Conservation (phyloP, 2,888 invertebrate species). For the Meteorus colon region DNA sequence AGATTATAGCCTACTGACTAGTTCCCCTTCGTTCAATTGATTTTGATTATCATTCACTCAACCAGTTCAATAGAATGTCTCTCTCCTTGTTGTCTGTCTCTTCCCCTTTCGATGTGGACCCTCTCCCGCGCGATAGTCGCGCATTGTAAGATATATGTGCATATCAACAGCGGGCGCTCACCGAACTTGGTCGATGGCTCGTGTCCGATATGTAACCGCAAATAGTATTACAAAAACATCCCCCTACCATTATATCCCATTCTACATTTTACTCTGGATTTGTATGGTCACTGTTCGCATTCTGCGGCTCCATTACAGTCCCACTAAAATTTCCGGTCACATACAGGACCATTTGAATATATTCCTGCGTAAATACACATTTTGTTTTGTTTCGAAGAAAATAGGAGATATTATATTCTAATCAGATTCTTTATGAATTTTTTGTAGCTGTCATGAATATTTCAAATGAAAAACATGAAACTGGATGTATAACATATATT, state of each 20-base stretch:
- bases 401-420: too few relatives aligned
- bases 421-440: too few relatives aligned
- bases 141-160: background rate
- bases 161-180: background rate
- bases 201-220: constrained; percentile 28
- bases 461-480: too few relatives aligned
- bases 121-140: background rate
- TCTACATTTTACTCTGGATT: background rate
- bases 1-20: background rate
- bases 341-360: background rate
- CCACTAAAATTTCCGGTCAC: background rate
- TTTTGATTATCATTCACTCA: constrained; percentile 14
- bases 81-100: background rate
- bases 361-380: too few relatives aligned
- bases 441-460: too few relatives aligned
- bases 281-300: background rate
- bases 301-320: background rate
- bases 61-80: constrained; percentile 7
- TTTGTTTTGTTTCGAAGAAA: too few relatives aligned
- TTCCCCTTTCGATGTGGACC: background rate
- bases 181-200: constrained; percentile 29
- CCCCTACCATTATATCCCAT: background rate
- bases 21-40: constrained; percentile 19
- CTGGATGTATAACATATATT: too few relatives aligned
- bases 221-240: constrained; percentile 26